Evolutionary conservation across 1,140 invertebrate genomes (phyloP).

Genomic region (Drosophila nebulosa): DNA sequence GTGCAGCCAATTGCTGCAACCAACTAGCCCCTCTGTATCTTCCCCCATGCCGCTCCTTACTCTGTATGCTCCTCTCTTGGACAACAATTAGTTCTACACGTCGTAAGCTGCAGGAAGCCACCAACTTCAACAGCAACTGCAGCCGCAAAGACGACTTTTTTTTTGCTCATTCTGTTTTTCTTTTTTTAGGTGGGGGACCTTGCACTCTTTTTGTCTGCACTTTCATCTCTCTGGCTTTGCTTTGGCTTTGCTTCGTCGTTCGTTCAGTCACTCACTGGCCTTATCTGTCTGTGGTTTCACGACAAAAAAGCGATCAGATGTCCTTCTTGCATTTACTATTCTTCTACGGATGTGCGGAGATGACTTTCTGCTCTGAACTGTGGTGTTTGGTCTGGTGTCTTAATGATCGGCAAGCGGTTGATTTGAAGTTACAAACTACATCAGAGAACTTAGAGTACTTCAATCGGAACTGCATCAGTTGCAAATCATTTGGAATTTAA

Average conservation of each 20-base stretch:
- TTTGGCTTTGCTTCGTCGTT: slow-evolving; percentile 18
- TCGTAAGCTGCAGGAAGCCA: slow-evolving; percentile 80
- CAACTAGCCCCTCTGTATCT: slow-evolving; percentile 18
- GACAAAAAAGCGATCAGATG: slow-evolving; percentile 75
- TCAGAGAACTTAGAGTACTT: no score
- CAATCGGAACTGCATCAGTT: no score
- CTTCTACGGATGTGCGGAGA: slow-evolving; percentile 75
- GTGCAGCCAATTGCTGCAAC: slow-evolving; percentile 49
- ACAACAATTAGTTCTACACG: slow-evolving; percentile 81
- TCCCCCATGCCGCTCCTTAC: not conserved
- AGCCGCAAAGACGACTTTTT: not conserved
- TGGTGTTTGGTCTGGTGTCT: slow-evolving; percentile 34
- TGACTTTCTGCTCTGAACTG: slow-evolving; percentile 30
- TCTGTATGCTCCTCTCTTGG: slow-evolving; percentile 21
- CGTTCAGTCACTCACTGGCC: not conserved
- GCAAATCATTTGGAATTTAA: no score
- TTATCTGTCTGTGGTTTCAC: slow-evolving; percentile 32
- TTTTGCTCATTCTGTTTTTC: not conserved
- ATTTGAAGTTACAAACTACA: not conserved
- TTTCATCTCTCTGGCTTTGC: slow-evolving; percentile 56
- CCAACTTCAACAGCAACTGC: slow-evolving; percentile 21
- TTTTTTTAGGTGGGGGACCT: slow-evolving; percentile 20
- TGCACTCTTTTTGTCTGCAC: slow-evolving; percentile 60
- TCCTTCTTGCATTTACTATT: slow-evolving; percentile 50
- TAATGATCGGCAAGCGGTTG: slow-evolving; percentile 64